Base-by-base conservation (phyloP, 2,888 invertebrate genomes). In the Clitarchus hookeri region DNA sequence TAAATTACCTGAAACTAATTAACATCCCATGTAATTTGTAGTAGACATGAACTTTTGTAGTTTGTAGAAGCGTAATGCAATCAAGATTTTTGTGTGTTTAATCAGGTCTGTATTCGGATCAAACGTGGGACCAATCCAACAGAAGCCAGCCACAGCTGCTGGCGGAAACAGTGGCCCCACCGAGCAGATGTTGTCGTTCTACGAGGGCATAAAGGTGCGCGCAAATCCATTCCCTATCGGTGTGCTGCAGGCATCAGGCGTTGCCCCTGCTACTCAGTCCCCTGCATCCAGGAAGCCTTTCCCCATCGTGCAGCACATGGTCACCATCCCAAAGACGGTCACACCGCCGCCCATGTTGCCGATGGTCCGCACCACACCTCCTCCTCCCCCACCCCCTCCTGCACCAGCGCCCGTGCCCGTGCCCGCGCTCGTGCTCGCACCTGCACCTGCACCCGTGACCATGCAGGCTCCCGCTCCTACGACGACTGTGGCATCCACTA, bases 61-160 rank as follows among this genome's bases (percentile, higher is more conserved):
- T 48, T 48, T 48, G 11, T 48, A 48, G 48, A 48, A 16, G 48
- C 48, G 1, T 13, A 16, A 16, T 48, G 11, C 16, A 13, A 1
- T 11, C 6, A 48, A 48, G 12, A 13, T 48, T 65, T 65, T 8
- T 9, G 19, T 84, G 4, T 84, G 25, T 44, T 26, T 77, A 84
- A 86, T 86, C 90, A 96, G 97, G 89, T 95, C 95, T 85, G 96
- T 97, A 85, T 97, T 97, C 90, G 97, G 97, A 25, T 95, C 95
- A 16, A 95, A 94, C 12, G 96, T 97, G 26, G 97, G 97, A 0
- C 97, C 97, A 0, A 96, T 96, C 90, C 86, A 86, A 53, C 85
- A 85, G 85, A 87, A 87, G 83, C 53, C 86, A 16, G 44, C 87
- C 27, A 54, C 27, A 8, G 82, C 83, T 44, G 48, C 85, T 16